Conservation (phyloP, 2,797 vertebrate species). For the Psittacula derbiana region DNA sequence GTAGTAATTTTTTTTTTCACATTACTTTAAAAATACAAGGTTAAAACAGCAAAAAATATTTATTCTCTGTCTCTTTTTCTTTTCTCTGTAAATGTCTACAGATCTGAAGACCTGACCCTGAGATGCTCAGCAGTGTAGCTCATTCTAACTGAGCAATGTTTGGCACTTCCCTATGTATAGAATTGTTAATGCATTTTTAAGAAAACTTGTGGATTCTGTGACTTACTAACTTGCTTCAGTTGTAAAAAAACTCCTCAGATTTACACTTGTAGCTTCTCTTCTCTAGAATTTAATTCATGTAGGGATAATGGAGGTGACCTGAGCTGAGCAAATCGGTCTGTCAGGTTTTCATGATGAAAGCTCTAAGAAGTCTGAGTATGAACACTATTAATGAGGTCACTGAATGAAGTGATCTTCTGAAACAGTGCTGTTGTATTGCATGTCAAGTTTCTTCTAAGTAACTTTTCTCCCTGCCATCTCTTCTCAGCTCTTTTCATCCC, state of each 20-base stretch:
- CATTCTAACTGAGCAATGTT: neutral
- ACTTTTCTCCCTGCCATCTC: neutral
- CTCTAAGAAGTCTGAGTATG: neutral
- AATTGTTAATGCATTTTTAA: neutral
- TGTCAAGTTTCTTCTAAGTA: constrained; percentile 9
- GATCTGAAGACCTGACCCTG: neutral
- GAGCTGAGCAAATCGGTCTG: neutral
- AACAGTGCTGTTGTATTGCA: neutral
- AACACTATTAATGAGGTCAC: neutral
- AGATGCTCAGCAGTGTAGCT: neutral
- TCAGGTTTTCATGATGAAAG: neutral
- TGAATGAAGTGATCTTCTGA: neutral
- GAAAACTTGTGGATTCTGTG: neutral
- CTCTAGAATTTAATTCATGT: neutral
- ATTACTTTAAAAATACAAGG: neutral
- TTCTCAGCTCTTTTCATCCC: constrained; percentile 88
- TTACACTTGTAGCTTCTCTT: neutral
- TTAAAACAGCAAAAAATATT: neutral
- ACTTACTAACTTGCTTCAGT: neutral
- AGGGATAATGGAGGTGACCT: neutral
- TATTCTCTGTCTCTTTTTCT: neutral
- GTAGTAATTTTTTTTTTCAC: neutral
- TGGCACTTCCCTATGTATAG: neutral
- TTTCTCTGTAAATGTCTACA: neutral
- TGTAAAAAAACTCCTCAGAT: neutral